phyloP scores from a whole-genome alignment of 2,888 invertebrate species.

The Ferdinandea cuprea region DNA sequence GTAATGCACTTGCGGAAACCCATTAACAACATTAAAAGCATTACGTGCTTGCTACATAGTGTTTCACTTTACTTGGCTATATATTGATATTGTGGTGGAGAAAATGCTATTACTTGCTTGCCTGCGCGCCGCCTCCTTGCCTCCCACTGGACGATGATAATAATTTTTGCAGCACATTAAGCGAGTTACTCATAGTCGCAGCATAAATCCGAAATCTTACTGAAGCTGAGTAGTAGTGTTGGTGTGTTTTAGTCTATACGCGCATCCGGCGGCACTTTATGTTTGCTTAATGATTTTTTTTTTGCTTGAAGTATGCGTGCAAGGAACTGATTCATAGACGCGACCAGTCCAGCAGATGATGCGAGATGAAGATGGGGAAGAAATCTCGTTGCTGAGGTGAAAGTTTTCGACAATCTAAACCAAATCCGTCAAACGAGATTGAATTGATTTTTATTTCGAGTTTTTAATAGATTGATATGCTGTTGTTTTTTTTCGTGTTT shows the following conservation, averaged over 20 bases:
- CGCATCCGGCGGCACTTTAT: conserved; percentile 38
- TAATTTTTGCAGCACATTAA: conserved; percentile 35
- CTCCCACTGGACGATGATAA: conserved; percentile 34
- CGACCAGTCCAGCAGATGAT: conserved; percentile 14
- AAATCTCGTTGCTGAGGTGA: conserved; percentile 63
- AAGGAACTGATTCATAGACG: conserved; percentile 37
- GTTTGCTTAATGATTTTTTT: conserved; percentile 53
- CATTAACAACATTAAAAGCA: conserved; percentile 61
- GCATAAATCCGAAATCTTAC: conserved; percentile 39
- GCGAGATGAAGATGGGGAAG: conserved; percentile 34
- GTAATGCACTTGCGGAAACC: conserved; percentile 60
- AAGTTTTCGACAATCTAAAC: conserved; percentile 62
- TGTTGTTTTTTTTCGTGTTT: not conserved
- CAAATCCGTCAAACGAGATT: conserved; percentile 57
- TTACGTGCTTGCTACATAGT: conserved; percentile 44
- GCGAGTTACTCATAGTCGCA: conserved; percentile 51
- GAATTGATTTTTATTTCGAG: conserved; percentile 41
- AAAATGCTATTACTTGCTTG: conserved; percentile 51
- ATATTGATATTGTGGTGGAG: conserved; percentile 27
- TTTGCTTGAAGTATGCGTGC: conserved; percentile 44
- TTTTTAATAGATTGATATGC: conserved; percentile 37
- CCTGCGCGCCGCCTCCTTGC: conserved; percentile 2
- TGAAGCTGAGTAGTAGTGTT: no score
- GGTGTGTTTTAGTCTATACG: not conserved
- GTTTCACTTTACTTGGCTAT: conserved; percentile 40